These are phyloP conservation scores for Mylabris phalerata DNA, from an alignment of 1,140 invertebrate species.

Conservation along the genomic window DNA sequence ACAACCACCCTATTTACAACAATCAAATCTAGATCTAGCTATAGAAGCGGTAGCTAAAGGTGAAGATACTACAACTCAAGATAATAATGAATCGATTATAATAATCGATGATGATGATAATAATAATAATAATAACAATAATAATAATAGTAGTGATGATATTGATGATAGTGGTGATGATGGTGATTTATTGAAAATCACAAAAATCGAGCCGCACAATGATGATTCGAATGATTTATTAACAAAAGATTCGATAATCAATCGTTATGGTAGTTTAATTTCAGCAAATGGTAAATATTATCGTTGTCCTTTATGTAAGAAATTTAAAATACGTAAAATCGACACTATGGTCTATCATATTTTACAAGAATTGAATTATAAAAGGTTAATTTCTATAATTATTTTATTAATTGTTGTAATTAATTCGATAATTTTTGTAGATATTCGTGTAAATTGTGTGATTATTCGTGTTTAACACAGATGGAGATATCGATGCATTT, in stretches of 20 bases:
- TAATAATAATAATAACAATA: neutral
- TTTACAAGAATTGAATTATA: neutral
- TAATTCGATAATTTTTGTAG: too few relatives aligned
- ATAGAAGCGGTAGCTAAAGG: neutral
- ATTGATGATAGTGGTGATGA: slow-evolving; percentile 14
- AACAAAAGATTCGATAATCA: neutral
- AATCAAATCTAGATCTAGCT: neutral
- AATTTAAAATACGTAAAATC: neutral
- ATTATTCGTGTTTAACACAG: too few relatives aligned
- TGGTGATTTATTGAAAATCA: neutral
- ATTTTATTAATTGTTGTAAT: too few relatives aligned
- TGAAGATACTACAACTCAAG: slow-evolving; percentile 7
- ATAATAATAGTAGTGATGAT: neutral
- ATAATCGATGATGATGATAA: slow-evolving; percentile 16
- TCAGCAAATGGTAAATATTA: neutral
- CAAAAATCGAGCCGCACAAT: neutral
- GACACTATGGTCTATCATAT: neutral
- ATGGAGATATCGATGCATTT: too few relatives aligned
- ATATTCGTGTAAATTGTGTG: too few relatives aligned
- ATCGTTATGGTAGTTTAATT: neutral
- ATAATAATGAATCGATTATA: slow-evolving; percentile 10
- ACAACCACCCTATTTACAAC: neutral
- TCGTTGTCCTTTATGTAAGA: neutral
- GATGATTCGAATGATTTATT: neutral
- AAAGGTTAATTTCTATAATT: neutral